Percentiles rank a stretch among this genome's conserved stretches.
phyloP scores from a whole-genome alignment of 2,797 vertebrate species.

The Smutsia temminckii region DNA sequence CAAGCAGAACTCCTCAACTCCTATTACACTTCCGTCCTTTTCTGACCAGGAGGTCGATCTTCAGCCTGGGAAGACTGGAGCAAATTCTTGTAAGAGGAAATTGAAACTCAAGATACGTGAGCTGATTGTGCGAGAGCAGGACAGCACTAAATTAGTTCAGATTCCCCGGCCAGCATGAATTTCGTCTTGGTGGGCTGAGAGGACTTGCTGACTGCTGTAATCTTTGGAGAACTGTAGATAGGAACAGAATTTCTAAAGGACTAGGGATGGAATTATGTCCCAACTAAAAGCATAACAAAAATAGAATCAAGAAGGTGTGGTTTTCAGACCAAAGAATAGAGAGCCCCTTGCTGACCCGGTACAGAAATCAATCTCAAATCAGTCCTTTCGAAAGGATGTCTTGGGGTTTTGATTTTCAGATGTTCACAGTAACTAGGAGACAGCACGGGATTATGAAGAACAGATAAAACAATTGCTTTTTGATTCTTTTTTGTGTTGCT shows the following conservation, averaged over 20 bases:
- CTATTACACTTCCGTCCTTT: slow-evolving; percentile 50
- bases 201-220: not conserved
- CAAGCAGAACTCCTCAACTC: slow-evolving; percentile 6
- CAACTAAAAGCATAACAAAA: not conserved
- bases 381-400: not conserved
- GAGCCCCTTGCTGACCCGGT: not conserved
- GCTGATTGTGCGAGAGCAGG: slow-evolving; percentile 47
- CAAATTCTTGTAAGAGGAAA: slow-evolving; percentile 76
- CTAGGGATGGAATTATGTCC: not conserved
- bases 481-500: not conserved
- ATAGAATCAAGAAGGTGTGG: not conserved
- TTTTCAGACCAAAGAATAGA: slow-evolving; percentile 12
- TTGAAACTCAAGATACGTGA: slow-evolving; percentile 74
- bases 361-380: not conserved
- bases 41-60: slow-evolving; percentile 61
- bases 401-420: not conserved
- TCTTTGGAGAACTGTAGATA: not conserved
- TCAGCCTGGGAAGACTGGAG: slow-evolving; percentile 25
- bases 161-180: slow-evolving; percentile 36
- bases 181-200: not conserved
- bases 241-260: not conserved
- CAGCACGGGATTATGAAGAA: not conserved
- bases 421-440: not conserved
- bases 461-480: not conserved
- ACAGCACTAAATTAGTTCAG: slow-evolving; percentile 46